phyloP scores from a whole-genome alignment of 2,888 invertebrate genomes.

The Ryuthela nishihirai region DNA sequence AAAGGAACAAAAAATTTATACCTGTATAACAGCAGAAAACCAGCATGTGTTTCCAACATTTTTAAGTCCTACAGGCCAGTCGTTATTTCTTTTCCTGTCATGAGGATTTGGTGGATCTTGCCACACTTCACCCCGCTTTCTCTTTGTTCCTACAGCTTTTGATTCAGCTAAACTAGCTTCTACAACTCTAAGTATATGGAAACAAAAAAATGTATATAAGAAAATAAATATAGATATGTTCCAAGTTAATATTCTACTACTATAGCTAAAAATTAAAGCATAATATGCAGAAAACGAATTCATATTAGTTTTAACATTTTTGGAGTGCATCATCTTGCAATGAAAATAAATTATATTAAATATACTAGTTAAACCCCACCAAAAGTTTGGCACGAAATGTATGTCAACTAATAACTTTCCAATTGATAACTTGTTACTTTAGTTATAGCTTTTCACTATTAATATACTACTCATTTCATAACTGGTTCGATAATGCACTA shows the following conservation, averaged over 20 bases:
- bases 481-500: too few species aligned
- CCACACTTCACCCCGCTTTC: conserved; percentile 51
- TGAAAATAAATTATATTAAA: too few species aligned
- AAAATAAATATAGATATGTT: not conserved
- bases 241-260: not conserved
- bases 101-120: conserved; percentile 52
- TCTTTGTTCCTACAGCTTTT: conserved; percentile 50
- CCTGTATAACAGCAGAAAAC: conserved; percentile 56
- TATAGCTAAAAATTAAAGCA: too few species aligned
- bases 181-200: conserved; percentile 46
- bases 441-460: too few species aligned
- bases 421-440: too few species aligned
- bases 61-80: conserved; percentile 54
- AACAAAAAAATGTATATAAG: not conserved
- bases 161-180: conserved; percentile 53
- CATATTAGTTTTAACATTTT: too few species aligned
- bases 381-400: too few species aligned
- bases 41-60: conserved; percentile 56
- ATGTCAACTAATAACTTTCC: too few species aligned
- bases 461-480: too few species aligned
- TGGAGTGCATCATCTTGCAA: too few species aligned
- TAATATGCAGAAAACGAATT: too few species aligned
- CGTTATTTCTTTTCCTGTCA: conserved; percentile 44
- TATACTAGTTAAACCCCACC: too few species aligned
- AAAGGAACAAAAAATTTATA: conserved; percentile 33